Evolutionary conservation across 2,888 invertebrate genomes (phyloP), one percentile per base, ranked within the genome.

Genomic region (Latrodectus elegans): DNA sequence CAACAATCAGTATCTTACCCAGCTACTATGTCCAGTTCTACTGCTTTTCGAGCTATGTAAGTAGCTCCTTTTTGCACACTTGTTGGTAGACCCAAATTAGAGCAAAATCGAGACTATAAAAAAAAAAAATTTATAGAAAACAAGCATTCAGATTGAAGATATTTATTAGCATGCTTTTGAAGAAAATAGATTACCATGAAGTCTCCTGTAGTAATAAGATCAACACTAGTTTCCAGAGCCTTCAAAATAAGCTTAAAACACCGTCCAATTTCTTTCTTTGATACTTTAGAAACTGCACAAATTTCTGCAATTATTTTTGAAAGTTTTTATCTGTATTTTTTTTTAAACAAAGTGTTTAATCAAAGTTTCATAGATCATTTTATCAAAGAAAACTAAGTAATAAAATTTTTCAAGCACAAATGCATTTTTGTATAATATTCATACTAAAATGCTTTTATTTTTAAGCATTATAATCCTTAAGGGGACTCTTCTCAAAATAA

Each of bases 181-280:
- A 64, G 14, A n/a, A 15, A 49, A 6, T 0, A 12, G 14, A 51
- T 94, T 51, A 98, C 98, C 99, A 99, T 99, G 92, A 99, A 99
- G 92, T 99, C 99, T 0, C 97, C 98, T 0, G 99, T 99, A 0
- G 99, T 99, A 87, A 99, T 99, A 84, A 98, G 95, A 92, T 99
- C 98, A 10, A 99, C 98, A 55, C 97, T 98, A 0, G 99, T 99
- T 92, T 99, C 98, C 78, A 99, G 93, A 0, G 97, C 98, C 92
- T 98, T 98, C 65, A 99, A 93, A 88, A 99, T 99, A 68, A 99
- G 93, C 92, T 99, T 99, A 93, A 99, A 99, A 92, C 99, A 99
- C 90, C 99, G 94, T 0, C 99, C 99, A 88, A 99, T 99, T 93
- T 99, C 99, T 91, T 99, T 98, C 93, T 99, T 99, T 91, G 99